phyloP scores from a whole-genome alignment of 2,888 invertebrate genomes.

The Calameuta pallipes region DNA sequence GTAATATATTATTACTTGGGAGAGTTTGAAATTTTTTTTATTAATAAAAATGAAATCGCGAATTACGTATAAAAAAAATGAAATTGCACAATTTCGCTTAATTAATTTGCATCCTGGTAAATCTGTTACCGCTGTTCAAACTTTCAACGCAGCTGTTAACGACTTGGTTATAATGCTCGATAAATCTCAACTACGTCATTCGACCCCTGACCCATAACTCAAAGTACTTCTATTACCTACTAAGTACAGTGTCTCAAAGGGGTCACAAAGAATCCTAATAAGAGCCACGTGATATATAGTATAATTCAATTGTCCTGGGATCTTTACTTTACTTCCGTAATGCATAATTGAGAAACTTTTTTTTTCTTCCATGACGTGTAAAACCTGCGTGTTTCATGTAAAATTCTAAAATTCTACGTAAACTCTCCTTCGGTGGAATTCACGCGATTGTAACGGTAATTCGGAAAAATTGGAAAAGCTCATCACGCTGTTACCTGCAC shows the following conservation, averaged over 20 bases:
- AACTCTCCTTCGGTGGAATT: background rate
- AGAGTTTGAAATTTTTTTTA: background rate
- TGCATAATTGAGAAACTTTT: slow-evolving; percentile 5
- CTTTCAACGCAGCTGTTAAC: background rate
- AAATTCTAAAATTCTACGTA: slow-evolving; percentile 1
- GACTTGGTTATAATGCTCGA: background rate
- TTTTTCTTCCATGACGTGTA: slow-evolving; percentile 5
- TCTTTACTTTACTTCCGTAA: background rate
- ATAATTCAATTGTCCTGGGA: background rate
- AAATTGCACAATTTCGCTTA: background rate
- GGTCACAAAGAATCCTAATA: background rate
- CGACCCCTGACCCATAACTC: background rate
- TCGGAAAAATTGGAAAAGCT: background rate
- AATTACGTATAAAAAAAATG: background rate
- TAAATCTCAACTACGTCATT: background rate
- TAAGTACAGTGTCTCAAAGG: background rate
- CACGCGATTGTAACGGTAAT: background rate
- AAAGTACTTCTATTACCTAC: background rate
- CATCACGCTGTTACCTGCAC: background rate
- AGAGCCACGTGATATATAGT: background rate
- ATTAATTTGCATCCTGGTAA: background rate
- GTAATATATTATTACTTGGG: background rate
- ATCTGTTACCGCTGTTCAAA: background rate
- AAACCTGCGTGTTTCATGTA: slow-evolving; percentile 1
- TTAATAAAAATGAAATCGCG: background rate